phyloP scores from a whole-genome alignment of 2,797 vertebrate species.

The Myotis daubentonii region DNA sequence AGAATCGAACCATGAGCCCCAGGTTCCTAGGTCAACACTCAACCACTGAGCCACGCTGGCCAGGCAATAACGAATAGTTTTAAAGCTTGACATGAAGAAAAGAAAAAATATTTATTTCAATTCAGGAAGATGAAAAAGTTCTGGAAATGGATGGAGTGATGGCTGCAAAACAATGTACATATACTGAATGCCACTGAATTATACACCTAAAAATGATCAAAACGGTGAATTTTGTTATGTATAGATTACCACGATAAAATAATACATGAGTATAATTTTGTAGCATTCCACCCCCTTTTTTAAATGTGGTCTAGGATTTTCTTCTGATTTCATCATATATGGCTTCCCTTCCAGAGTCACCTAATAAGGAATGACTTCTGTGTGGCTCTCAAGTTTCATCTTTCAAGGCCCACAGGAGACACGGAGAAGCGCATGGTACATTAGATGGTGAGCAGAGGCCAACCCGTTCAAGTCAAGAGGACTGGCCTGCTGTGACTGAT shows the following conservation, averaged over 20 bases:
- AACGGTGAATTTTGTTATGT: not conserved
- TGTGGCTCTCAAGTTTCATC: not conserved
- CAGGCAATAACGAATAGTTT: not conserved
- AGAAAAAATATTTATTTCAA: not conserved
- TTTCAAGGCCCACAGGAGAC: not conserved
- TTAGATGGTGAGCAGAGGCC: not conserved
- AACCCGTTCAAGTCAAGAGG: not conserved
- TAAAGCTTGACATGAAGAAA: slow-evolving; percentile 9
- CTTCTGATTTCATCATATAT: slow-evolving; percentile 47
- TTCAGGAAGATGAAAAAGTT: not conserved
- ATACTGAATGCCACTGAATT: not conserved
- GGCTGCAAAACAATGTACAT: not conserved
- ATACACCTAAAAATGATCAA: not conserved
- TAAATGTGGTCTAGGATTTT: slow-evolving; percentile 27
- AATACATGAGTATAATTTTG: not conserved
- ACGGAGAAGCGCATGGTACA: not conserved
- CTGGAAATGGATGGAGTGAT: not conserved
- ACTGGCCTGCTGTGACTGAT: not conserved
- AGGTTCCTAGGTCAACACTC: no score
- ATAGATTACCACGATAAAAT: not conserved
- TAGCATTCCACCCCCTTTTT: not conserved
- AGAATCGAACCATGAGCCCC: no score
- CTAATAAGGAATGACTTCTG: not conserved
- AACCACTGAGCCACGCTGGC: no score
- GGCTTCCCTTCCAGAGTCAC: slow-evolving; percentile 1